Base-by-base conservation (phyloP, 1,140 invertebrate species). In the Plutomurus gul region DNA sequence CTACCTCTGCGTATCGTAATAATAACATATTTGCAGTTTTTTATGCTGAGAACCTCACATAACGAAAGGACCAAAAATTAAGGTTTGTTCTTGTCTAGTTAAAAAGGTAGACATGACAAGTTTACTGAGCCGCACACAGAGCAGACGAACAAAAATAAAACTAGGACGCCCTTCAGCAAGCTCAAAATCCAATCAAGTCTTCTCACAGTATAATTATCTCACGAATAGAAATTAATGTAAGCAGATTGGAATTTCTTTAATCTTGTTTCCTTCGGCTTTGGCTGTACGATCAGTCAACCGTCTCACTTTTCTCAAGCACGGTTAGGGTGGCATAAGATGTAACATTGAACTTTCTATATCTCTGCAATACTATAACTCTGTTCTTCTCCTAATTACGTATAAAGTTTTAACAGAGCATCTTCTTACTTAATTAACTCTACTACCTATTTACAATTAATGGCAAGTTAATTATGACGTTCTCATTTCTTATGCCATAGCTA, bases 391-490 rank as follows among this genome's bases (percentile, higher is more conserved):
- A n/a, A n/a, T n/a, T n/a, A n/a, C n/a, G n/a, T n/a, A n/a, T n/a
- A n/a, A n/a, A 1, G 33, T 25, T 30, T 65, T 30, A 25, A 36
- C 56, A 13, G 33, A 18, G 27, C 20, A 33, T 65, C 33, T 25
- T 30, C 13, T 18, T 16, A n/a, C n/a, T 36, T 71, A 71, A 71
- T 71, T 71, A 71, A 36, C 33, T 39, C 27, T 37, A 71, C 65
- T 71, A 71, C 65, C 65, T 71, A 36, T 71, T 71, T 36, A 33
- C 39, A 71, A 71, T 71, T 71, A 71, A 71, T 71, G 65, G 65
- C 37, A 36, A 33, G 33, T 39, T 71, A 71, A 71, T 71, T 71
- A 71, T 71, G 65, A 71, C 65, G 39, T 71, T 65, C 65, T 71
- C 33, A 71, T 71, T 71, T 25, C 22, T 37, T 71, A 39, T 10